phyloP scores from a whole-genome alignment of 2,888 invertebrate genomes.

The Caenorhabditis afra region DNA sequence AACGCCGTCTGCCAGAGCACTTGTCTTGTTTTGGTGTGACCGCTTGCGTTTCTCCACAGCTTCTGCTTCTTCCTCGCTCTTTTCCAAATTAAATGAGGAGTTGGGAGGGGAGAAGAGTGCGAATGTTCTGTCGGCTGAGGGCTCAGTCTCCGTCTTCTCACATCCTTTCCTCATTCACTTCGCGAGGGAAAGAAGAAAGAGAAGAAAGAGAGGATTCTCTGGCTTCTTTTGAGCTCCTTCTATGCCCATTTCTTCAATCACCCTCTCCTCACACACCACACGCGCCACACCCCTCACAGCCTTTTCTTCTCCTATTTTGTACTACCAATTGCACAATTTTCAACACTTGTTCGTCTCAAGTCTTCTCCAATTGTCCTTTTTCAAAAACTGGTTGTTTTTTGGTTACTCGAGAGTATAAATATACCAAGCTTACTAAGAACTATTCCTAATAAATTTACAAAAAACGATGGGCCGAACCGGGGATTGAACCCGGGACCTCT shows the following conservation, averaged over 20 bases:
- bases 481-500: slow-evolving; percentile 80
- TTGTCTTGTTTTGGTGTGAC: slow-evolving; percentile 7
- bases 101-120: slow-evolving; percentile 45
- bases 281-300: background rate
- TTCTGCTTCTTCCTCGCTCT: background rate
- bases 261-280: slow-evolving; percentile 20
- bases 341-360: background rate
- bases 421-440: too few species aligned
- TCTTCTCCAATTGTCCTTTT: background rate
- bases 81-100: slow-evolving; percentile 49
- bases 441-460: background rate
- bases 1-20: slow-evolving; percentile 15
- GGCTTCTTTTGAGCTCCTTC: slow-evolving; percentile 57
- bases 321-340: slow-evolving; percentile 16
- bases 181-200: slow-evolving; percentile 44
- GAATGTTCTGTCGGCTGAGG: slow-evolving; percentile 46
- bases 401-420: too few species aligned
- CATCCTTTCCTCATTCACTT: slow-evolving; percentile 51
- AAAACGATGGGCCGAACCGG: slow-evolving; percentile 71
- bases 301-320: slow-evolving; percentile 15
- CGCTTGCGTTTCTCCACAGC: background rate
- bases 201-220: slow-evolving; percentile 40
- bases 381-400: background rate
- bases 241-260: slow-evolving; percentile 54
- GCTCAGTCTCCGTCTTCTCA: slow-evolving; percentile 26